Evolutionary conservation across 2,113 vertebrate species (phyloP).

Genomic region (Hassar affinis): DNA sequence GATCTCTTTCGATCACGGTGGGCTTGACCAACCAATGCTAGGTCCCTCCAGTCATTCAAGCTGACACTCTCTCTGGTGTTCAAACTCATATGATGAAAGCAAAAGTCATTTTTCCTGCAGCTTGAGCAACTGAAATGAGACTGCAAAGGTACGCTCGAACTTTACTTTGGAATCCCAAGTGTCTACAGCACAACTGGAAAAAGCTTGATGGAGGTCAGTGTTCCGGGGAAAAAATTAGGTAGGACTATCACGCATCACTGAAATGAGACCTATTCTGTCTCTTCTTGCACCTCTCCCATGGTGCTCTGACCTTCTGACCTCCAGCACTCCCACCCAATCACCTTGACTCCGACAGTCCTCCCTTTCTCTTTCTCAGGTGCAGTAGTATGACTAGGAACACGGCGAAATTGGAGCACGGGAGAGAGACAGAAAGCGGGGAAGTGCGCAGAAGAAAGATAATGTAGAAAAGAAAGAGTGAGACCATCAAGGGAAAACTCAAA

Average conservation of each 20-base stretch:
- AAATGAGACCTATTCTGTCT: slow-evolving; percentile 65
- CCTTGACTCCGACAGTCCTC: slow-evolving; percentile 53
- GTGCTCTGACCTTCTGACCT: slow-evolving; percentile 61
- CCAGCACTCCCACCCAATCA: slow-evolving; percentile 57
- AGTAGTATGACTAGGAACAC: slow-evolving; percentile 26
- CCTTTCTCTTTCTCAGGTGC: slow-evolving; percentile 54
- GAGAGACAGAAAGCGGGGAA: slow-evolving; percentile 21
- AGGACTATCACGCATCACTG: slow-evolving; percentile 65
- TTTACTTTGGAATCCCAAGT: slow-evolving; percentile 47
- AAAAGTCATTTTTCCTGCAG: slow-evolving; percentile 27
- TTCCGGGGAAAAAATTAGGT: slow-evolving; percentile 59
- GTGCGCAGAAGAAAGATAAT: slow-evolving; percentile 18
- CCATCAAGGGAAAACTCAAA: slow-evolving; percentile 44
- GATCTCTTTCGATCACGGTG: slow-evolving; percentile 18
- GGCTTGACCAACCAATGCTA: slow-evolving; percentile 25
- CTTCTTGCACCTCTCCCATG: slow-evolving; percentile 63
- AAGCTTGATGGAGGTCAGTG: slow-evolving; percentile 49
- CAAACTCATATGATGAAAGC: slow-evolving; percentile 43
- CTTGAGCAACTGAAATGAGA: slow-evolving; percentile 37
- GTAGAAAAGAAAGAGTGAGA: slow-evolving; percentile 28
- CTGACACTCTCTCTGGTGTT: slow-evolving; percentile 30
- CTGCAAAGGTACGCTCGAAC: slow-evolving; percentile 35
- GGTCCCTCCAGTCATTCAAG: slow-evolving; percentile 32
- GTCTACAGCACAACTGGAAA: slow-evolving; percentile 51
- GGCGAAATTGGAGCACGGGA: slow-evolving; percentile 44